phyloP scores from a whole-genome alignment of 2,888 invertebrate species.

The Catocala nupta region DNA sequence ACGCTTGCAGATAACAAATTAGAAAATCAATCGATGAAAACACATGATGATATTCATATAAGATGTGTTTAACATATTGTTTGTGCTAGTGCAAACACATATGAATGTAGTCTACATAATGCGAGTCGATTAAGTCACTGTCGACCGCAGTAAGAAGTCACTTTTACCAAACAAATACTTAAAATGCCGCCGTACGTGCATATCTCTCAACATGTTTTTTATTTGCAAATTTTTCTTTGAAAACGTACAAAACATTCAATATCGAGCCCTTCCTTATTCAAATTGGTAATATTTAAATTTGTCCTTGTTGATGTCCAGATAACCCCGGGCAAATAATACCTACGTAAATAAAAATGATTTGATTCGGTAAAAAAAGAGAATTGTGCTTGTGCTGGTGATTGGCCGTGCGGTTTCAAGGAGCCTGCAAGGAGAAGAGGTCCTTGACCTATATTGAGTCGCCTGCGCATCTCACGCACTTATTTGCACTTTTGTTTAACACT shows the following conservation, averaged over 20 bases:
- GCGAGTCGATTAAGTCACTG: too few species aligned
- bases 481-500: conserved; percentile 59
- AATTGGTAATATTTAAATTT: conserved; percentile 65
- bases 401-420: conserved; percentile 82
- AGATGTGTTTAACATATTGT: too few species aligned
- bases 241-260: conserved; percentile 40
- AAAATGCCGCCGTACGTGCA: conserved; percentile 20
- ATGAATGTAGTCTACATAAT: too few species aligned
- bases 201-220: conserved; percentile 15
- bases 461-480: conserved; percentile 51
- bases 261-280: conserved; percentile 55
- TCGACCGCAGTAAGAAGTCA: background rate
- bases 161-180: conserved; percentile 29
- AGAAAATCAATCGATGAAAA: too few species aligned
- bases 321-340: conserved; percentile 76
- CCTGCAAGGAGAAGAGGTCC: conserved; percentile 83
- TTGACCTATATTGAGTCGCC: conserved; percentile 78
- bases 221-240: conserved; percentile 26
- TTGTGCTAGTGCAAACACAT: too few species aligned
- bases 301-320: conserved; percentile 80
- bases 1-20: too few species aligned
- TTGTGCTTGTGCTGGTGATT: conserved; percentile 74
- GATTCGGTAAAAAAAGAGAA: conserved; percentile 80
- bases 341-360: conserved; percentile 85
- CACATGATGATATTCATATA: too few species aligned